phyloP scores from a whole-genome alignment of 2,113 vertebrate genomes.

The Patagioenas fasciata region DNA sequence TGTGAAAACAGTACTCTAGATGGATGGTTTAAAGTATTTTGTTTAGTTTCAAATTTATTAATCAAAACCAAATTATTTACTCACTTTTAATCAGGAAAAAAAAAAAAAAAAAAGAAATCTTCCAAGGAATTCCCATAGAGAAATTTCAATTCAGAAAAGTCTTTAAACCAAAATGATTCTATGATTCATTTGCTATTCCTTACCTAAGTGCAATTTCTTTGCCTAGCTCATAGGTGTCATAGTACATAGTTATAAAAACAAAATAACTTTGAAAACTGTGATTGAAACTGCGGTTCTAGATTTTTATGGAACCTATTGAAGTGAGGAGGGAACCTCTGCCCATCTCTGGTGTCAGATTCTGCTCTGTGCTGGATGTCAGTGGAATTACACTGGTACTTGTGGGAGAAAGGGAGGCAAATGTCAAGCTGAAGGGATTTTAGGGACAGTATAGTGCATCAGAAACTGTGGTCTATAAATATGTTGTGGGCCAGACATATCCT shows the following conservation, averaged over 20 bases:
- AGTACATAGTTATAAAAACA: not conserved
- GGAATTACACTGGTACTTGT: rapidly evolving
- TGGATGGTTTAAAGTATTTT: not conserved
- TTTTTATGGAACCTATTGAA: not conserved
- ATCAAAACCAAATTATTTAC: not conserved
- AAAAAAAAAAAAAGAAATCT: not conserved
- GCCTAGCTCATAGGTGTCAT: not conserved
- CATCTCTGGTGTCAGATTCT: not conserved
- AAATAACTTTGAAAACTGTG: not conserved
- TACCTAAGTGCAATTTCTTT: not conserved
- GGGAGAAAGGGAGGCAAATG: not conserved
- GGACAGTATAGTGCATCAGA: not conserved
- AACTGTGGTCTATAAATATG: not conserved
- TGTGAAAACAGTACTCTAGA: not conserved
- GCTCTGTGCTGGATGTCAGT: not conserved
- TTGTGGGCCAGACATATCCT: not conserved
- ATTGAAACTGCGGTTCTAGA: not conserved
- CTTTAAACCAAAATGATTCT: not conserved
- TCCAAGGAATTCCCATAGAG: not conserved
- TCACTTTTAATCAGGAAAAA: not conserved
- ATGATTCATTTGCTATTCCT: not conserved
- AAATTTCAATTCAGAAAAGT: not conserved
- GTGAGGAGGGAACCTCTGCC: not conserved
- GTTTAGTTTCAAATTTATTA: not conserved
- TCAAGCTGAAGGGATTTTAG: not conserved